phyloP scores from a whole-genome alignment of 1,140 invertebrate genomes.

The Zeugodacus cucurbitae region DNA sequence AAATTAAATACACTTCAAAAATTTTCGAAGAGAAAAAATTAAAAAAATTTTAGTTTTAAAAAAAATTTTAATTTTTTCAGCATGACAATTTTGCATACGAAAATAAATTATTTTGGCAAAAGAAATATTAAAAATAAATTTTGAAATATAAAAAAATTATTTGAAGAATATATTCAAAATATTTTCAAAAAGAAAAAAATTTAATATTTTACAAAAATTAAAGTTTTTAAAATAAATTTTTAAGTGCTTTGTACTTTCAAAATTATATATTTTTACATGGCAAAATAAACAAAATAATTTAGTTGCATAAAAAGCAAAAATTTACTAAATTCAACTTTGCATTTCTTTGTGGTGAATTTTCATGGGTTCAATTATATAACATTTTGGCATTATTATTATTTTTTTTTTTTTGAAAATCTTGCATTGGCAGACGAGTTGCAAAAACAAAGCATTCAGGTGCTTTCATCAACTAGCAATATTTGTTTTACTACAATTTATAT shows the following conservation, averaged over 20 bases:
- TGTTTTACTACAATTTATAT: conserved; percentile 19
- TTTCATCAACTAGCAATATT: conserved; percentile 19
- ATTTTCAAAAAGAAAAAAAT: not conserved
- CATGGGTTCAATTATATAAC: not conserved
- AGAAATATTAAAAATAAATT: not conserved
- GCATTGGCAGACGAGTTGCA: conserved; percentile 27
- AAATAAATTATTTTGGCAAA: not conserved
- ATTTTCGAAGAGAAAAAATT: not conserved
- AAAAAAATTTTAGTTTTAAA: not conserved
- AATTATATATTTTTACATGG: conserved; percentile 12
- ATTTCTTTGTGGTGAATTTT: conserved; percentile 2
- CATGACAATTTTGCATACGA: not conserved
- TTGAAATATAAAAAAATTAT: not conserved
- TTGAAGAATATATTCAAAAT: too few relatives aligned
- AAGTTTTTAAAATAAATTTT: not conserved
- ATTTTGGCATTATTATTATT: not conserved
- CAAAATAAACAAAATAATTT: not conserved
- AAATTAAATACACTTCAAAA: conserved; percentile 12
- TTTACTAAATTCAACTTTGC: conserved; percentile 37
- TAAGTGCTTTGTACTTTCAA: not conserved
- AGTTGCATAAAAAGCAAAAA: conserved; percentile 32
- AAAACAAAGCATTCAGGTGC: conserved; percentile 26
- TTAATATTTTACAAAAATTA: conserved; percentile 26
- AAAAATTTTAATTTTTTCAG: not conserved
- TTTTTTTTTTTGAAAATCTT: not conserved